These are phyloP conservation scores for Polypterus senegalus DNA, from an alignment of 2,113 vertebrate genomes.

Conservation along the genomic window DNA sequence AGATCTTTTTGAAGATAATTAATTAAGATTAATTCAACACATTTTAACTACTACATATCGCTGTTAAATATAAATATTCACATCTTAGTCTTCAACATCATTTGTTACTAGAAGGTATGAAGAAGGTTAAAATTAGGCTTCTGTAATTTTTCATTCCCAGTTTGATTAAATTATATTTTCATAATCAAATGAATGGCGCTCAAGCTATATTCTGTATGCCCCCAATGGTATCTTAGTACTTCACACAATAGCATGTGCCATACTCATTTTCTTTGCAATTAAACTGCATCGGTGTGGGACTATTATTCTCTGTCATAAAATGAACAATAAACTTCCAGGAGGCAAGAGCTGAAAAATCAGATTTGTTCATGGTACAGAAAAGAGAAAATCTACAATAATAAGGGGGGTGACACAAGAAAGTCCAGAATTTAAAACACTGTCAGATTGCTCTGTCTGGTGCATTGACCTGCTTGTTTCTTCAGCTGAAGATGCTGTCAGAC, in stretches of 20 bases:
- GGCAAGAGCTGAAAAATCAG: conserved; percentile 2
- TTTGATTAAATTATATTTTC: conserved; percentile 10
- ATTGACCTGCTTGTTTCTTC: background rate
- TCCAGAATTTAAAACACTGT: background rate
- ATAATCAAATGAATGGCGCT: conserved; percentile 8
- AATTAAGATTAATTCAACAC: conserved; percentile 9
- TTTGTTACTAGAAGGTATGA: too few species aligned
- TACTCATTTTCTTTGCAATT: conserved; percentile 7
- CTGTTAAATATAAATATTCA: background rate
- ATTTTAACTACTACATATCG: conserved; percentile 1
- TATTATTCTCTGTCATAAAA: conserved; percentile 10
- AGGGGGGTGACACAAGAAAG: background rate
- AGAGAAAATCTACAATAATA: conserved; percentile 3
- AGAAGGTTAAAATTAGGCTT: too few species aligned
- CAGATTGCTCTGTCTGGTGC: background rate
- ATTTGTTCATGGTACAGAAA: background rate
- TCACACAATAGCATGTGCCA: background rate
- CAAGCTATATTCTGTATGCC: conserved; percentile 7
- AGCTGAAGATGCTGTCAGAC: conserved; percentile 1
- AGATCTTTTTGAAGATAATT: too few species aligned
- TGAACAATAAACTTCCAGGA: conserved; percentile 12
- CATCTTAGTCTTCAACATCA: too few species aligned
- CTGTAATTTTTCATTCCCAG: conserved; percentile 1
- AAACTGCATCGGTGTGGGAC: conserved; percentile 9
- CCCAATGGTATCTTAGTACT: conserved; percentile 7